A percentile compares a stretch with the other conserved stretches of the same genome.
These are phyloP conservation scores for Heliconius congener DNA, from an alignment of 1,140 invertebrate species.

Conservation along the genomic window DNA sequence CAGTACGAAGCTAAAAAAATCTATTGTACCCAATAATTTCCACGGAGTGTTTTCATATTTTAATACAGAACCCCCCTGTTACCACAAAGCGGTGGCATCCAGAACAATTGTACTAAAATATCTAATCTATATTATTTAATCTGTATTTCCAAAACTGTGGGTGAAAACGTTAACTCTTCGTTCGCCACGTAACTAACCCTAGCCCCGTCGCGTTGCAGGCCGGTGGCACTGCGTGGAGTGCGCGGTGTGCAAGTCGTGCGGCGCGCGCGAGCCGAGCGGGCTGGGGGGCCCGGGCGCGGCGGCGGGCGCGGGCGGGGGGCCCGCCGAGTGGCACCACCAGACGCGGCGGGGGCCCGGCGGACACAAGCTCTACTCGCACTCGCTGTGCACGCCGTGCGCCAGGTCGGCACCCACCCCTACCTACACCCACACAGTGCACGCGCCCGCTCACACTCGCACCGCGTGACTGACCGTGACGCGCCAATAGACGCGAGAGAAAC, in stretches of 20 bases:
- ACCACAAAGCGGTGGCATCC: too few relatives aligned
- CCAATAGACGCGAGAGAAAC: too few relatives aligned
- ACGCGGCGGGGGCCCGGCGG: constrained; percentile 73
- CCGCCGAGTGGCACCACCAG: constrained; percentile 76
- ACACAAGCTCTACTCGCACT: constrained; percentile 79
- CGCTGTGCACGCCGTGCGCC: constrained; percentile 79
- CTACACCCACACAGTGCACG: neutral
- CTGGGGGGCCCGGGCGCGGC: constrained; percentile 44
- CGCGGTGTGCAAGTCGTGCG: constrained; percentile 85
- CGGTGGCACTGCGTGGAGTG: constrained; percentile 95
- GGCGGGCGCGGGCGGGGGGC: constrained; percentile 75
- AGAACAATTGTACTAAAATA: too few relatives aligned
- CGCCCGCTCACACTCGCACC: neutral
- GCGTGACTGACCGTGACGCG: neutral
- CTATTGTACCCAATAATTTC: too few relatives aligned
- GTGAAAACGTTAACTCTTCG: too few relatives aligned
- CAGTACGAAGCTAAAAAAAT: too few relatives aligned
- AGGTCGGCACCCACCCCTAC: constrained; percentile 56
- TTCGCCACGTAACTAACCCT: too few relatives aligned
- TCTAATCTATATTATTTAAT: too few relatives aligned
- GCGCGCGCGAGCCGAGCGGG: constrained; percentile 75
- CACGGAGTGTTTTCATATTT: too few relatives aligned
- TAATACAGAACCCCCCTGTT: too few relatives aligned
- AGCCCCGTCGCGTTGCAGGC: constrained; percentile 64
- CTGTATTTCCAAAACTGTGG: too few relatives aligned